Evolutionary conservation across 2,113 vertebrate genomes (phyloP), one percentile per base, ranked within the genome.

Genomic region (Nyctibius bracteatus): DNA sequence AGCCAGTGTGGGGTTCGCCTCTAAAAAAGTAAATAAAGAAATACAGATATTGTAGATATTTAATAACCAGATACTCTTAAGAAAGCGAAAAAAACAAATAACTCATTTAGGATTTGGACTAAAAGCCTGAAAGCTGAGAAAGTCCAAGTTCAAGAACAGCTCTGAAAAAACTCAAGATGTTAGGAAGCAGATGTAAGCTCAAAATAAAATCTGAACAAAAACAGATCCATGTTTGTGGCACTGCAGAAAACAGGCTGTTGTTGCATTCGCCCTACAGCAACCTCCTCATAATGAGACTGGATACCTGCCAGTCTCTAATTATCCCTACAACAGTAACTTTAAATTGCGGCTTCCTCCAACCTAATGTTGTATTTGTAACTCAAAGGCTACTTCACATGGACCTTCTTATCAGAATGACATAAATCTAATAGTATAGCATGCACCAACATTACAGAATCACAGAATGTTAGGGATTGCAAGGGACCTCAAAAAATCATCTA

Each of bases 281-380:
- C 6, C 23, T 94, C 52, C 46, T 57, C 9, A 30, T 92, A 95
- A 94, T 81, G 54, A 93, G 41, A 37, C 20, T 89, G 35, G 65
- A 85, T 59, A 88, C 54, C 49, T 96, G 39, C 71, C 47, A 95
- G 49, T 74, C 5, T 22, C 39, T 92, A 96, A 94, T 95, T 96
- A 90, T 81, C 70, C 22, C 90, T 89, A 94, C 15, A 25, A 23
- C 9, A 88, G 52, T 55, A 90, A 61, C 44, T 81, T 96, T 37
- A 89, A 93, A 94, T 82, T 92, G 71, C 23, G 94, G 24, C 10
- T 95, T 47, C 90, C n/a, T 95, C 88, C 89, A 88, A 84, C 52
- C 25, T 79, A 63, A 39, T 81, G 28, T 41, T 25, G 62, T 94
- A 54, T 86, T 73, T 85, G 58, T 94, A 72, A 19, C 52, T 95